A percentile compares a stretch with the other conserved stretches of the same genome.
Evolutionary conservation across 2,797 vertebrate genomes (phyloP).

Genomic region (Ceyx erithaca): DNA sequence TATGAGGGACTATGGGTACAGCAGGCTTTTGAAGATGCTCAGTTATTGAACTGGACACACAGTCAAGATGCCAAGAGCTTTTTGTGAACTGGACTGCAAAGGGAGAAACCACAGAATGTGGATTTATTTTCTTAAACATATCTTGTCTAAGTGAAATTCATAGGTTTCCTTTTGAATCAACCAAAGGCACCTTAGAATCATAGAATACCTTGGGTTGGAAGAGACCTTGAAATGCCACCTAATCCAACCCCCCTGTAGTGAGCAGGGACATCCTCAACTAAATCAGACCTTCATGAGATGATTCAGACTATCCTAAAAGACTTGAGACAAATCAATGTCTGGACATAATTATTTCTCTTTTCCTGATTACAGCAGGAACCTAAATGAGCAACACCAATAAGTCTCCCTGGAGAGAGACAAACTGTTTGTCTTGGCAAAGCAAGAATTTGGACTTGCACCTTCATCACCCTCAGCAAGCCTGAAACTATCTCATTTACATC

Average conservation of each 20-base stretch:
- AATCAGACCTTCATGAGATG: neutral
- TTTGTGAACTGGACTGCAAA: neutral
- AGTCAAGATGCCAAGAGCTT: neutral
- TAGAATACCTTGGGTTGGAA: too few species aligned
- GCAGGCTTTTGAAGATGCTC: neutral
- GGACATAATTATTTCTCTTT: neutral
- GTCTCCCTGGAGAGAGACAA: neutral
- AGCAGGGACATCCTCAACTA: too few species aligned
- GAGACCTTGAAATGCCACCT: too few species aligned
- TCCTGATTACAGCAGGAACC: neutral
- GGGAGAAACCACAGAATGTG: neutral
- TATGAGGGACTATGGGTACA: neutral
- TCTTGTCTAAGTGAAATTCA: neutral
- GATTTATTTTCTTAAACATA: neutral
- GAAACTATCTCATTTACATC: neutral
- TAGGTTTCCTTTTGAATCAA: neutral
- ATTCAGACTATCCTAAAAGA: neutral
- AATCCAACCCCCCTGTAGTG: too few species aligned
- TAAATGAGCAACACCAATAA: neutral
- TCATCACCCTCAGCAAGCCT: fast-evolving
- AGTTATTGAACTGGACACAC: neutral
- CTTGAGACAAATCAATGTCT: neutral
- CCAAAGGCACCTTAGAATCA: neutral
- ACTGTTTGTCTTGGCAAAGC: neutral
- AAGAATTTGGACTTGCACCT: neutral